Conservation (phyloP, 1,140 invertebrate genomes). For the Drosophila quadrilineata region DNA sequence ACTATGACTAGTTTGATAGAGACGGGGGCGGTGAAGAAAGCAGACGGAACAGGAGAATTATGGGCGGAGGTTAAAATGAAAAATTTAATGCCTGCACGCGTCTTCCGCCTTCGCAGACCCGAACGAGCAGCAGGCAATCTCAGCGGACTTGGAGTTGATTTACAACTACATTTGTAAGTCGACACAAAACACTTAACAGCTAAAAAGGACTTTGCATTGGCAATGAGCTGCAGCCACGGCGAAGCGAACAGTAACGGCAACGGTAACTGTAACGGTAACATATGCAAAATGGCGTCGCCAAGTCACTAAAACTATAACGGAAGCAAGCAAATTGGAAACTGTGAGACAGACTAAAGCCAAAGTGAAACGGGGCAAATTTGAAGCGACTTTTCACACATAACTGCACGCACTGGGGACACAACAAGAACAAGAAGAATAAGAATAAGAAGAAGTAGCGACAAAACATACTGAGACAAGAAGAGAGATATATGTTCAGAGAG, state of each 20-base stretch:
- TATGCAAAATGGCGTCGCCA: slow-evolving; percentile 35
- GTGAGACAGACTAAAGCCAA: slow-evolving; percentile 1
- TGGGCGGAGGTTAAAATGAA: slow-evolving; percentile 25
- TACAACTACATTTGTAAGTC: slow-evolving; percentile 70
- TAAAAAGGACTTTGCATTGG: slow-evolving; percentile 74
- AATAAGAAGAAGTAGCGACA: background rate
- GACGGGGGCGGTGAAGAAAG: too few relatives aligned
- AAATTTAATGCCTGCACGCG: slow-evolving; percentile 43
- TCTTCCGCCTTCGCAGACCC: background rate
- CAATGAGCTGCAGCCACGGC: slow-evolving; percentile 51
- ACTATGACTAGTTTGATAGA: background rate
- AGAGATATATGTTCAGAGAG: background rate
- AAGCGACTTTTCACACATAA: slow-evolving; percentile 60
- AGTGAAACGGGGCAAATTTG: slow-evolving; percentile 33
- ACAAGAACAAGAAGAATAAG: slow-evolving; percentile 8
- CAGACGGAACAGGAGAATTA: background rate
- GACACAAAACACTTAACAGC: slow-evolving; percentile 76
- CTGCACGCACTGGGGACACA: slow-evolving; percentile 39
- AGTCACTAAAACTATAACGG: slow-evolving; percentile 28
- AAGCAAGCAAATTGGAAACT: slow-evolving; percentile 21
- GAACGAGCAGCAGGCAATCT: background rate
- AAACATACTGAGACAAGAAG: background rate
- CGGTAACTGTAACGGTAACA: slow-evolving; percentile 23
- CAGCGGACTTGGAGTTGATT: slow-evolving; percentile 45
- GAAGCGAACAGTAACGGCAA: too few relatives aligned